Percentiles rank a stretch among this genome's conserved stretches.
phyloP scores from a whole-genome alignment of 2,797 vertebrate species.

The Taenioides sp. region DNA sequence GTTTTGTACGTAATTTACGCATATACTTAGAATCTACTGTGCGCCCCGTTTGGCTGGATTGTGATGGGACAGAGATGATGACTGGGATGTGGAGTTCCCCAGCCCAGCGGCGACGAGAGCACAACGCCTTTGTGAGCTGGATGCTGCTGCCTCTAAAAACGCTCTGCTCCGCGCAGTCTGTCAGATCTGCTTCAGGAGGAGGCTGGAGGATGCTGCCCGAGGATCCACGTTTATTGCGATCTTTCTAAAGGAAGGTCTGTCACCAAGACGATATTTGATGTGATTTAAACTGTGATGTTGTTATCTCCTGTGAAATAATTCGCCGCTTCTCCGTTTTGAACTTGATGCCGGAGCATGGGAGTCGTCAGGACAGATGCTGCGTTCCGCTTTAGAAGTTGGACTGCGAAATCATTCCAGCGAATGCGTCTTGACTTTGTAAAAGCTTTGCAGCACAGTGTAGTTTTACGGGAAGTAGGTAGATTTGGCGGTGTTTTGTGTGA shows the following conservation, averaged over 20 bases:
- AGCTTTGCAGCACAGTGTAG: constrained; percentile 41
- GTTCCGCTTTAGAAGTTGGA: constrained; percentile 67
- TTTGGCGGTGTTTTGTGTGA: constrained; percentile 23
- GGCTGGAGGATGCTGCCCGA: constrained; percentile 53
- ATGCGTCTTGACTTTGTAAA: constrained; percentile 57
- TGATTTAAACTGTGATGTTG: constrained; percentile 19
- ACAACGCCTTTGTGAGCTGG: constrained; percentile 45
- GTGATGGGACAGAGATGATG: constrained; percentile 41
- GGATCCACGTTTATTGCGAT: constrained; percentile 36
- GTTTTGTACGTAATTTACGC: constrained; percentile 28
- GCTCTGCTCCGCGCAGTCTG: constrained; percentile 44
- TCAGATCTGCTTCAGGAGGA: constrained; percentile 49
- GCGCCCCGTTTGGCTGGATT: constrained; percentile 46
- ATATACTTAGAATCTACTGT: constrained; percentile 14
- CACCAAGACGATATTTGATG: constrained; percentile 17
- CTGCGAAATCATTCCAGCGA: constrained; percentile 37
- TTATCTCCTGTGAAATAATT: constrained; percentile 14
- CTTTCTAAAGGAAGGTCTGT: constrained; percentile 21
- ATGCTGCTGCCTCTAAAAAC: constrained; percentile 29
- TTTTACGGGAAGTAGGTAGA: constrained; percentile 28
- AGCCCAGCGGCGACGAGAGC: constrained; percentile 50
- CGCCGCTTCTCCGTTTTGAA: constrained; percentile 45
- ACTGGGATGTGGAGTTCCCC: constrained; percentile 50
- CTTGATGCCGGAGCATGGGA: constrained; percentile 48
- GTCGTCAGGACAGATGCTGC: constrained; percentile 54